Evolutionary conservation across 2,888 invertebrate genomes (phyloP), one percentile per base, ranked within the genome.

Genomic region (Ectemnius lituratus): DNA sequence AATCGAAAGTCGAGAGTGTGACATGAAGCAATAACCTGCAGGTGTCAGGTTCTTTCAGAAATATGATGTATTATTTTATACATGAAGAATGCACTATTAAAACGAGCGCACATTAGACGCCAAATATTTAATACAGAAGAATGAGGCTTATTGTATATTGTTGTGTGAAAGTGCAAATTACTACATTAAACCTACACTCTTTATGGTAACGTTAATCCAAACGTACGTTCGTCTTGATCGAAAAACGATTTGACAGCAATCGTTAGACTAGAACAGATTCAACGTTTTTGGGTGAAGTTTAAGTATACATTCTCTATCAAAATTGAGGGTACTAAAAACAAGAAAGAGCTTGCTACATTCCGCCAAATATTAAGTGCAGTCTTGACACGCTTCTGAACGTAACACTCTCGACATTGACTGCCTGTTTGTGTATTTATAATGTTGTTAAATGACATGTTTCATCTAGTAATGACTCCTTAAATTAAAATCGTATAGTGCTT

Each of bases 341-440:
- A 52, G 58, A 62, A 75, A 70, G 72, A 73, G 67, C 75, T 73
- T 73, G 71, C 74, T 75, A 83, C 80, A 84, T 85, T 84, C 82
- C 76, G 70, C 65, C 64, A 59, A 79, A 71, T 80, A 76, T 56
- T 62, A 71, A 68, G 62, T 60, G 59, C 62, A 76, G 27, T 60
- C 52, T 66, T 66, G 28, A 52, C 72, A 68, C 67, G 79, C 79
- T 85, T 83, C 75, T 81, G 74, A 73, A 73, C 68, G 79, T 62
- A 82, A 83, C 85, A 86, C 86, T 86, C 88, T 87, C 85, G 87
- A 83, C 81, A 73, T 73, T 74, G 73, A 78, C 82, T 84, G 85
- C 83, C 78, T 80, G 82, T 83, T 79, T 81, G 84, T 86, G 82
- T 87, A 85, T 84, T 82, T 84, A 82, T 84, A 83, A 74, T 74